Percentiles rank a stretch among this genome's conserved stretches.
These are phyloP conservation scores for Rhegmatorhina hoffmannsi DNA, from an alignment of 2,113 vertebrate genomes.

Conservation along the genomic window DNA sequence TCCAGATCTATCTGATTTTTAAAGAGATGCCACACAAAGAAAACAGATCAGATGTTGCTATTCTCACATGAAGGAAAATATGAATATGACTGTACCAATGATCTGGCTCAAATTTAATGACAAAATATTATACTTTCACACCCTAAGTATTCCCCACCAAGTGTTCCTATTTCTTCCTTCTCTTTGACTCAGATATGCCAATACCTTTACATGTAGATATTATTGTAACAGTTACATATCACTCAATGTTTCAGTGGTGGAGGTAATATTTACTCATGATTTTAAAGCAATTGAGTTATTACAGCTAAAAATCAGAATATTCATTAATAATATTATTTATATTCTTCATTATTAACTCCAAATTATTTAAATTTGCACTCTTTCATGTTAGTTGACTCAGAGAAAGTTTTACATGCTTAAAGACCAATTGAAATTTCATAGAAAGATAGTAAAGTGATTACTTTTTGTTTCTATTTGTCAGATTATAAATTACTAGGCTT, in stretches of 20 bases:
- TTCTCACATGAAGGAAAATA: neutral
- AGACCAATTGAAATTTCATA: neutral
- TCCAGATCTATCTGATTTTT: neutral
- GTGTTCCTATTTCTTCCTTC: neutral
- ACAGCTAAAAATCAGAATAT: neutral
- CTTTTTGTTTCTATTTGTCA: neutral
- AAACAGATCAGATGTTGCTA: neutral
- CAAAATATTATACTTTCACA: neutral
- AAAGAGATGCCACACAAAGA: neutral
- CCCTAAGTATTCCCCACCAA: neutral
- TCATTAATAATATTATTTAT: neutral
- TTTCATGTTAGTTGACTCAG: neutral
- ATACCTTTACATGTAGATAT: neutral
- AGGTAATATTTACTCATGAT: neutral
- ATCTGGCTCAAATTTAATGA: neutral
- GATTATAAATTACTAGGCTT: neutral
- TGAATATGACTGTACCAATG: neutral
- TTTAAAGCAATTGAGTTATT: neutral
- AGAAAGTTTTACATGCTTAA: neutral
- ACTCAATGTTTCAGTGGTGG: neutral
- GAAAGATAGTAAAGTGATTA: neutral
- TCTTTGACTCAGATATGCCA: neutral
- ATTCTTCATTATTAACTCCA: neutral
- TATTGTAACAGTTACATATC: neutral
- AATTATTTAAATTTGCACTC: neutral